Evolutionary conservation across 2,113 vertebrate species (phyloP), one percentile per base, ranked within the genome.

Genomic region (Gracilinanus agilis): DNA sequence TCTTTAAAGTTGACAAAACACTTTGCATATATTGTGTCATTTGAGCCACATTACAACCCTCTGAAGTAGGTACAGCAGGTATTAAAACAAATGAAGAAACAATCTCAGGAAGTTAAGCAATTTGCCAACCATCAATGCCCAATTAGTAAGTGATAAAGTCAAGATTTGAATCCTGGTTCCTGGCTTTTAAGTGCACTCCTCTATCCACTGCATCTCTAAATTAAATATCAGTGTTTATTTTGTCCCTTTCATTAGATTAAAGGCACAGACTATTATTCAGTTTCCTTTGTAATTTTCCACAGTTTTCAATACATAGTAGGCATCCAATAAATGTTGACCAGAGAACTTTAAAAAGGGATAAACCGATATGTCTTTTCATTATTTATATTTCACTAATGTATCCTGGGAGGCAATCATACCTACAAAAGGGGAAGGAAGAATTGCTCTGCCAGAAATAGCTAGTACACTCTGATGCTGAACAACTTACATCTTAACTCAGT

Each of bases 151-250:
- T 83, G 16, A 75, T 83, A 83, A 83, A 83, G 16, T 83, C 34
- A 83, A 34, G 2, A 83, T 40, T 21, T 40, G 34, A 3, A 55
- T 49, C 44, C 5, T 54, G 44, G 55, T 90, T 94, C 27, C 53
- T 94, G 93, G 55, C 67, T 92, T 58, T 83, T 19, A 40, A 34
- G n/a, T 67, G 16, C 16, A 1, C 54, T 83, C 90, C 29, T 88
- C 93, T 94, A n/a, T 90, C 90, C 94, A 88, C 90, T 55, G 92
- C 88, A 49, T 93, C 90, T 92, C 29, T 88, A 40, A 94, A 58
- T 92, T 97, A 94, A 96, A 94, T 91, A 95, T 94, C 90, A 90
- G 29, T 0, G 19, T 96, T 94, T 97, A 53, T 92, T 92, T 93
- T 89, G 25, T 96, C 97, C 92, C 91, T 95, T 96, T 88, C 89